Evolutionary conservation across 2,888 invertebrate species (phyloP), one percentile per base, ranked within the genome.

Genomic region (Alsophila aescularia): DNA sequence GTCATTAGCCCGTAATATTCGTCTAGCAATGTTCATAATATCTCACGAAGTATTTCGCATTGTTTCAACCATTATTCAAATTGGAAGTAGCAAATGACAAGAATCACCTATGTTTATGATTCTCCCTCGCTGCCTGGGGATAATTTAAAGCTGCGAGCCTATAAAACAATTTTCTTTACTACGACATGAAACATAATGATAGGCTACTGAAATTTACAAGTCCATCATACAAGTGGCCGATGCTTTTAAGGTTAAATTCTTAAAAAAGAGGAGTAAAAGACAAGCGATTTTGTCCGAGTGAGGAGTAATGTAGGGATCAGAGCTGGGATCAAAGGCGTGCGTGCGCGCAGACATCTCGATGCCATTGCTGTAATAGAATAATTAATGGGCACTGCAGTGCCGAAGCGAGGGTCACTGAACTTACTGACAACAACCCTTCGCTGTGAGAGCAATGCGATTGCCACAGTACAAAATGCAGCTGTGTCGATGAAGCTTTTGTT

Each of bases 361-460:
- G 76, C 80, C 79, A 85, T 83, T 81, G 81, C 75, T 72, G 81
- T 85, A 86, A 88, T 88, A 83, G 85, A 87, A 87, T 88, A 88
- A 88, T 89, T 85, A 88, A 87, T 87, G 84, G 87, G 73, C 81
- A 69, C 75, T 67, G 76, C n/a, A n/a, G n/a, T 73, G 70, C 74
- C 73, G 74, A 69, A 69, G 61, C 47, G 72, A 79, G 79, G 84
- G 86, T 85, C 86, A 86, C 77, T 85, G 85, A 83, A 83, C 85
- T 85, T 85, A 86, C 77, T 85, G 85, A 83, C 86, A 85, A 81
- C 67, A 75, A 72, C 64, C 67, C 75, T 70, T 66, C 60, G 59
- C 60, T 50, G 53, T 56, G 47, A 57, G 50, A 52, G 61, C 51
- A 32, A 55, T 31, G 32, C 18, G 36, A 53, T 54, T n/a, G 37